phyloP scores from a whole-genome alignment of 2,888 invertebrate species.

The Acanthopleura granulata region DNA sequence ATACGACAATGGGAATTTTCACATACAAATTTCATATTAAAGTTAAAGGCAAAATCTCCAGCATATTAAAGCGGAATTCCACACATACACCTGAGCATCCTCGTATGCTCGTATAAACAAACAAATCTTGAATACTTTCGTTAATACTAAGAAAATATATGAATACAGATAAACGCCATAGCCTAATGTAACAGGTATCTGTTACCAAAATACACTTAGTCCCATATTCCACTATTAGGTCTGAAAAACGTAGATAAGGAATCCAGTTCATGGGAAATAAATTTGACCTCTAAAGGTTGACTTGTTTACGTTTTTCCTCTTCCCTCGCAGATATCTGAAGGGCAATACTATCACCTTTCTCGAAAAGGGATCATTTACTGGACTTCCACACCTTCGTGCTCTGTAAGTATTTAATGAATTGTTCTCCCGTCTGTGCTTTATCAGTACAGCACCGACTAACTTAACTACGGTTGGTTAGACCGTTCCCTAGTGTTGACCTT shows the following conservation, averaged over 20 bases:
- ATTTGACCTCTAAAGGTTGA: too few relatives aligned
- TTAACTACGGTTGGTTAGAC: too few relatives aligned
- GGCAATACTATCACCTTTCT: constrained; percentile 58
- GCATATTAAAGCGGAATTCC: too few relatives aligned
- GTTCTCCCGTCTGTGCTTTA: neutral
- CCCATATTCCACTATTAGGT: neutral
- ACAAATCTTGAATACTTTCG: neutral
- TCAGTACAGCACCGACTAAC: too few relatives aligned
- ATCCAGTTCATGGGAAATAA: too few relatives aligned
- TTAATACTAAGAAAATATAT: neutral
- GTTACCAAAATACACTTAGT: neutral
- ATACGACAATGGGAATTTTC: too few relatives aligned
- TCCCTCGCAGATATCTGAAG: constrained; percentile 40
- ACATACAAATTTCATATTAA: too few relatives aligned
- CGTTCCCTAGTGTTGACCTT: too few relatives aligned
- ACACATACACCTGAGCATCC: too few relatives aligned
- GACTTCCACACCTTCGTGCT: constrained; percentile 51
- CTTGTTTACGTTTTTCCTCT: neutral
- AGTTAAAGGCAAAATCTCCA: too few relatives aligned
- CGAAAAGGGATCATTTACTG: constrained; percentile 53
- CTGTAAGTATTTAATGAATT: constrained; percentile 45
- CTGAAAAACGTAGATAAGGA: neutral
- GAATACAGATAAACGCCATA: neutral
- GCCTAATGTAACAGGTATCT: neutral
- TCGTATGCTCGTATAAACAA: too few relatives aligned